A percentile compares a stretch with the other conserved stretches of the same genome.
Evolutionary conservation across 2,797 vertebrate species (phyloP).

Genomic region (Anguilla marmorata): DNA sequence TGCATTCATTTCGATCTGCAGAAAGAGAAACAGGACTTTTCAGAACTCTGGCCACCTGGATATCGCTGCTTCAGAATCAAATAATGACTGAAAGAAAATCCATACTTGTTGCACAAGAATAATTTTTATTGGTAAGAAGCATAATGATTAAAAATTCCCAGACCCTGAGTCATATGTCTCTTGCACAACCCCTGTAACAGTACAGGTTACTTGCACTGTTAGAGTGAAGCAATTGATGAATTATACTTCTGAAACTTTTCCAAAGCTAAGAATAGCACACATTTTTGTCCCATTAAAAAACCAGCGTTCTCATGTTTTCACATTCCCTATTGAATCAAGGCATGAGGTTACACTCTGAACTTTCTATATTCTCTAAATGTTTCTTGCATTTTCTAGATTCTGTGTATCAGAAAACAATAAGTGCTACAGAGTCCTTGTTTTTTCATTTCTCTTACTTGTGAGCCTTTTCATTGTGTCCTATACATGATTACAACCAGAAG

Average conservation of each 20-base stretch:
- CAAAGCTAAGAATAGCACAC: constrained; percentile 28
- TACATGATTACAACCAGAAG: neutral
- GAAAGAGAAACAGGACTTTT: constrained; percentile 13
- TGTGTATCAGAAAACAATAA: neutral
- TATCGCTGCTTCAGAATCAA: neutral
- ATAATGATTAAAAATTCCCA: constrained; percentile 19
- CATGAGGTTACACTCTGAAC: neutral
- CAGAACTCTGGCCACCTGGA: neutral
- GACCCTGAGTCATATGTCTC: constrained; percentile 34
- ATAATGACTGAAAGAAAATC: neutral
- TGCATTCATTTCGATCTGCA: constrained; percentile 93
- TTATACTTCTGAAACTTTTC: constrained; percentile 25
- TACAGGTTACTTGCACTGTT: neutral
- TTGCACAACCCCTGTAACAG: constrained; percentile 2
- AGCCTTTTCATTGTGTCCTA: neutral
- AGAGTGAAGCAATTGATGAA: constrained; percentile 19
- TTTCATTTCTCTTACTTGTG: neutral
- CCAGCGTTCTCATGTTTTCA: constrained; percentile 24
- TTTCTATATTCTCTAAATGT: neutral
- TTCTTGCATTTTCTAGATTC: constrained; percentile 5
- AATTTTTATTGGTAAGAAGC: constrained; percentile 19
- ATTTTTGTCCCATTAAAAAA: constrained; percentile 30
- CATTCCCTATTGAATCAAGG: constrained; percentile 19
- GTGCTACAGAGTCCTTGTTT: neutral
- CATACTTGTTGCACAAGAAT: neutral